Evolutionary conservation across 2,888 invertebrate species (phyloP).

Genomic region (Apamea crenata): DNA sequence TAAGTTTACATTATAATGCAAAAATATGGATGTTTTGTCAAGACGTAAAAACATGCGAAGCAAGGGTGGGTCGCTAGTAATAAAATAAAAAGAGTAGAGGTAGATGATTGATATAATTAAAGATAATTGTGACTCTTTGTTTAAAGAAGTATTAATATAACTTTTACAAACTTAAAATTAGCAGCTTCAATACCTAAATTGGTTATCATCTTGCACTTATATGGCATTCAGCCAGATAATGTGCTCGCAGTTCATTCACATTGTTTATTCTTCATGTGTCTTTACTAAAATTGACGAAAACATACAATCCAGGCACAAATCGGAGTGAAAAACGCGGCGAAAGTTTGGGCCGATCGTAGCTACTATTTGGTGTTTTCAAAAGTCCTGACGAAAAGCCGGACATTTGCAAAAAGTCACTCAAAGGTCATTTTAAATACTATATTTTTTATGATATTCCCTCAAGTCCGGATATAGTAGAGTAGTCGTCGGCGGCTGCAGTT

Average conservation of each 20-base stretch:
- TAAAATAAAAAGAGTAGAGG: background rate
- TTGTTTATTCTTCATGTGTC: slow-evolving; percentile 31
- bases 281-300: background rate
- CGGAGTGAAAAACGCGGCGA: background rate
- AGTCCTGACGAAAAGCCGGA: background rate
- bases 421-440: background rate
- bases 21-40: background rate
- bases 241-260: slow-evolving; percentile 30
- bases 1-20: background rate
- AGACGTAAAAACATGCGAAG: background rate
- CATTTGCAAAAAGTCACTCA: background rate
- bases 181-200: slow-evolving; percentile 18
- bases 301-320: background rate
- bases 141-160: slow-evolving; percentile 23
- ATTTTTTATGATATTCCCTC: background rate
- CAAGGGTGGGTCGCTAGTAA: background rate
- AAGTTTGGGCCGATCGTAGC: background rate
- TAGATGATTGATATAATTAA: background rate
- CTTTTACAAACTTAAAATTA: slow-evolving; percentile 19
- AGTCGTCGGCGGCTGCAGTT: background rate
- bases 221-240: slow-evolving; percentile 38
- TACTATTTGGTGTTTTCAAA: background rate
- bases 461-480: background rate
- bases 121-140: slow-evolving; percentile 30
- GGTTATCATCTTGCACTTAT: slow-evolving; percentile 19